Evolutionary conservation across 1,140 invertebrate species (phyloP), one percentile per base, ranked within the genome.

Genomic region (Diprion similis): DNA sequence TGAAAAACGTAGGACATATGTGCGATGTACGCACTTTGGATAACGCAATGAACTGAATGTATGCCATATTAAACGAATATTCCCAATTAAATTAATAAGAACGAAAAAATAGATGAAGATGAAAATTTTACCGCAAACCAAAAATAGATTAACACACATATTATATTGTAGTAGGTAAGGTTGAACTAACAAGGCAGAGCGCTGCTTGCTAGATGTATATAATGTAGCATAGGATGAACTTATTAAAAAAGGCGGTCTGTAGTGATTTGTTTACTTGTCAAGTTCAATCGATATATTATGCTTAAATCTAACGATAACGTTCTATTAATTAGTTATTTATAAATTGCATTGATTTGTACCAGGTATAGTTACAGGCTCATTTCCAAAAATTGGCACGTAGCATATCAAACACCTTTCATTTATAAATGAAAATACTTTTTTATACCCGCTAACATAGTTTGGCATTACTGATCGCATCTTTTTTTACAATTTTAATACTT

Each of bases 181-280:
- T 75, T 75, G 72, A 77, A 77, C 65, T 74, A 77, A 71, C 48
- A 69, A 77, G 68, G 78, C 76, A 78, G 70, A 45, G 17, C 45
- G 73, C 80, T 78, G 79, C 78, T 85, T 82, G 80, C 73, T 83
- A 77, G 76, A 78, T 86, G 84, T 86, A 85, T 80, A 86, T 86
- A 86, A 79, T 85, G 81, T 86, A 85, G 83, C 79, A 84, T 84
- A 85, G 81, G n/a, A 59, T 59, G 51, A 59, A 59, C 51, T 59
- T 59, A 59, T 17, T 59, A 59, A 59, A 59, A 59, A 59, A 59
- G n/a, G n/a, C 51, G 9, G 51, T 59, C 51, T 59, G 51, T 59
- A 59, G 51, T 59, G n/a, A 59, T 59, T 59, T 59, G 7, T 59
- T 13, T 59, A 59, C 51, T 59, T 59, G 51, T 59, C n/a, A 17